Base-by-base conservation (phyloP, 2,113 vertebrate genomes). In the Coptodon rendalli region DNA sequence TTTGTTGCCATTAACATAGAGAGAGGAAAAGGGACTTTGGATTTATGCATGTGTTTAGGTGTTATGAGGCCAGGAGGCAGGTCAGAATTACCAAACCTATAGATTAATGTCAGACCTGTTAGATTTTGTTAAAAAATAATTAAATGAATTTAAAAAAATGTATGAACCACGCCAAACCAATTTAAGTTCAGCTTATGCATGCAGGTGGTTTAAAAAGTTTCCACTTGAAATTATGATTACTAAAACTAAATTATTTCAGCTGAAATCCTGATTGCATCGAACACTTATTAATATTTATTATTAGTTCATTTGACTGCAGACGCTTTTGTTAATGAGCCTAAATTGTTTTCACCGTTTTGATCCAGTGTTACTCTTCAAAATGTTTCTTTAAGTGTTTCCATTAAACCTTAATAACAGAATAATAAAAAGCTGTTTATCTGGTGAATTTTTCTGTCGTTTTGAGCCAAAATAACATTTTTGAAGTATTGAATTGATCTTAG, bases 31-130 rank as follows among this genome's bases (percentile, higher is more conserved):
- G 34, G 10, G 87, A 54, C 52, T 50, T 22, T 84, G 85, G 63
- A 54, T 81, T 82, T 31, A 84, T 88, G 81, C 83, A 83, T 59
- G 61, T 90, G 85, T 90, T 82, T 50, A 84, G 40, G 36, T 80
- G 76, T 83, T 61, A 71, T 22, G 57, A 87, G 45, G 85, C 36
- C 73, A 78, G 19, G 36, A 68, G 43, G 16, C 38, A 50, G 24
- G n/a, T 81, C 8, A 14, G 86, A 88, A 80, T 83, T 48, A 61
- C 53, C 68, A 68, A 73, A 84, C 54, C 31, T 73, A 79, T 59
- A 86, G 86, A 86, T 88, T 90, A 85, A 82, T 66, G 45, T 89
- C 81, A 87, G 19, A 71, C 82, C 80, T 24, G 63, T 61, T n/a
- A 29, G 10, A 9, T 53, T 73, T 38, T 29, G 14, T 50, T 24